A percentile compares a stretch with the other conserved stretches of the same genome.
These are phyloP conservation scores for Eupithecia inturbata DNA, from an alignment of 2,888 invertebrate genomes.

Conservation along the genomic window DNA sequence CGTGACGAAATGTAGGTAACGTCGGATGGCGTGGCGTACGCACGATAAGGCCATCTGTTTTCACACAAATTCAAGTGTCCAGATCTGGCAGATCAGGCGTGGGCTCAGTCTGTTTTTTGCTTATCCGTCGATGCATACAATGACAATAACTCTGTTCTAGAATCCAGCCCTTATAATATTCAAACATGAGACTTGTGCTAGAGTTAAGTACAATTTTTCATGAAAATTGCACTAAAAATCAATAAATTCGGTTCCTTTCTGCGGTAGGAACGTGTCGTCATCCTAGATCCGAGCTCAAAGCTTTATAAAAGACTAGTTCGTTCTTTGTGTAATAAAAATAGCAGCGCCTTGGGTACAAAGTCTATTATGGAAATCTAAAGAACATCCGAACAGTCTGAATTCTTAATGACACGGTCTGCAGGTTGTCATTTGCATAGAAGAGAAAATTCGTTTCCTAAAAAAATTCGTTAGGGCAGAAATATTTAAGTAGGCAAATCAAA, in stretches of 20 bases:
- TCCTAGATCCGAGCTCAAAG: background rate
- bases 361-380: constrained; percentile 32
- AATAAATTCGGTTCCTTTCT: background rate
- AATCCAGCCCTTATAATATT: background rate
- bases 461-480: background rate
- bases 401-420: constrained; percentile 27
- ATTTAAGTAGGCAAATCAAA: background rate
- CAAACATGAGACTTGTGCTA: background rate
- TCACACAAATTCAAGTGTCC: no score
- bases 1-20: no score
- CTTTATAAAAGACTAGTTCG: constrained; percentile 2
- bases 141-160: background rate
- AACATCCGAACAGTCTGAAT: constrained; percentile 29
- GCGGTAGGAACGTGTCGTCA: background rate
- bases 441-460: constrained; percentile 22
- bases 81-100: no score
- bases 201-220: background rate
- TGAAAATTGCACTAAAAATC: background rate
- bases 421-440: constrained; percentile 27
- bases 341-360: constrained; percentile 27
- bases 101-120: no score
- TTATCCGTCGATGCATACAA: background rate
- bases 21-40: no score
- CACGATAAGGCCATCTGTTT: no score
- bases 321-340: constrained; percentile 19